Percentiles rank a stretch among this genome's conserved stretches.
Conservation (phyloP, 2,113 vertebrate genomes). For the Misgurnus mizolepis region DNA sequence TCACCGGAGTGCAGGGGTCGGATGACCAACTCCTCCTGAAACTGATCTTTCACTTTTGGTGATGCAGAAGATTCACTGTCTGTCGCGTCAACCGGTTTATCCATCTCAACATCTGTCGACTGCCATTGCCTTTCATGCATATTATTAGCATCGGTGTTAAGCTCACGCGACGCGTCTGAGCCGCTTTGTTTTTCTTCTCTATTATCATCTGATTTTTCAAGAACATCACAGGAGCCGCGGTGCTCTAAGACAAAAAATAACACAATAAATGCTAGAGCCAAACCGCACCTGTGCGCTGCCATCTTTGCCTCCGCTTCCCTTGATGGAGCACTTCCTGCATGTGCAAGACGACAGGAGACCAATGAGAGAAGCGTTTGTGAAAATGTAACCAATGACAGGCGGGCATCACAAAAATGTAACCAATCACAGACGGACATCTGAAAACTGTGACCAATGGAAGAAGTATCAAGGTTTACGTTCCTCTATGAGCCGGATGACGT, state of each 20-base stretch:
- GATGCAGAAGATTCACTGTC: background rate
- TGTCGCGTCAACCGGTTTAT: conserved; percentile 22
- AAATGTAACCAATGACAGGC: background rate
- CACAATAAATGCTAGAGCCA: conserved; percentile 6
- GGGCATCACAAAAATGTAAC: background rate
- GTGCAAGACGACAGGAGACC: conserved; percentile 1
- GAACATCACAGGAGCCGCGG: conserved; percentile 5
- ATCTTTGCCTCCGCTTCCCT: conserved; percentile 57
- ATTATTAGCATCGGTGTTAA: background rate
- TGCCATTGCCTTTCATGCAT: conserved; percentile 61
- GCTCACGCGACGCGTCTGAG: background rate
- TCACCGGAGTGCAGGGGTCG: conserved; percentile 88
- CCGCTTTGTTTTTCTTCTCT: background rate
- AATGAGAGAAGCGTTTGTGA: conserved; percentile 20
- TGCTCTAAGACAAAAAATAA: conserved; percentile 42
- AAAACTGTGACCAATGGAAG: background rate
- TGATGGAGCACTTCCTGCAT: conserved; percentile 29
- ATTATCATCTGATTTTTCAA: background rate
- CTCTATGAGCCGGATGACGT: no score
- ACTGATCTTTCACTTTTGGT: conserved; percentile 66
- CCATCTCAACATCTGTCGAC: conserved; percentile 48
- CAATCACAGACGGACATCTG: background rate
- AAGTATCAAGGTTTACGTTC: background rate
- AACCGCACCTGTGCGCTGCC: conserved; percentile 59
- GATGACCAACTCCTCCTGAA: conserved; percentile 88